phyloP scores from a whole-genome alignment of 2,113 vertebrate species.

The Lathamus discolor region DNA sequence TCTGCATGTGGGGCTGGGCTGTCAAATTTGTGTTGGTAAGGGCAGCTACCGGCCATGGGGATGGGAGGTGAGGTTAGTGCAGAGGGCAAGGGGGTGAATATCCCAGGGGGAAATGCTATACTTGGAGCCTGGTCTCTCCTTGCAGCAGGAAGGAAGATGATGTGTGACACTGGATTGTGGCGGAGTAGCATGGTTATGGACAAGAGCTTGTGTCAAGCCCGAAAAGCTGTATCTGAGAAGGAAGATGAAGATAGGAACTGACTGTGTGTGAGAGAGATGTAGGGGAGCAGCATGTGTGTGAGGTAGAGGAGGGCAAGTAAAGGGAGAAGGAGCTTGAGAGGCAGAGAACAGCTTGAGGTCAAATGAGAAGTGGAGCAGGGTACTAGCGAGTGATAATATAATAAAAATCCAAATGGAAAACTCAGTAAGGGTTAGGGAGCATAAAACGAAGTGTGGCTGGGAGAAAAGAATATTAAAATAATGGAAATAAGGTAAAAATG shows the following conservation, averaged over 20 bases:
- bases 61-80: neutral
- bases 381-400: neutral
- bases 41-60: neutral
- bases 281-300: neutral
- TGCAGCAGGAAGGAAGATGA: neutral
- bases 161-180: neutral
- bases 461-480: neutral
- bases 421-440: neutral
- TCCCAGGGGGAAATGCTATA: neutral
- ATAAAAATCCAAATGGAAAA: neutral
- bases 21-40: neutral
- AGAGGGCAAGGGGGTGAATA: accelerated
- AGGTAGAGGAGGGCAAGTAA: neutral
- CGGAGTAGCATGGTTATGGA: neutral
- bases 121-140: neutral
- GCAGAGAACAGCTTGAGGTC: neutral
- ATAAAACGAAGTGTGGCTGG: neutral
- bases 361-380: neutral
- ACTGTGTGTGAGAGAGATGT: neutral
- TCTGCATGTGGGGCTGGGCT: neutral
- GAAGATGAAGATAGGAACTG: neutral
- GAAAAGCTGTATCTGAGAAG: neutral
- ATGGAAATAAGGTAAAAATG: neutral
- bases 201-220: neutral
- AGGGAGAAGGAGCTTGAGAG: neutral